Evolutionary conservation across 2,888 invertebrate genomes (phyloP).

Genomic region (Platynereis dumerilii): DNA sequence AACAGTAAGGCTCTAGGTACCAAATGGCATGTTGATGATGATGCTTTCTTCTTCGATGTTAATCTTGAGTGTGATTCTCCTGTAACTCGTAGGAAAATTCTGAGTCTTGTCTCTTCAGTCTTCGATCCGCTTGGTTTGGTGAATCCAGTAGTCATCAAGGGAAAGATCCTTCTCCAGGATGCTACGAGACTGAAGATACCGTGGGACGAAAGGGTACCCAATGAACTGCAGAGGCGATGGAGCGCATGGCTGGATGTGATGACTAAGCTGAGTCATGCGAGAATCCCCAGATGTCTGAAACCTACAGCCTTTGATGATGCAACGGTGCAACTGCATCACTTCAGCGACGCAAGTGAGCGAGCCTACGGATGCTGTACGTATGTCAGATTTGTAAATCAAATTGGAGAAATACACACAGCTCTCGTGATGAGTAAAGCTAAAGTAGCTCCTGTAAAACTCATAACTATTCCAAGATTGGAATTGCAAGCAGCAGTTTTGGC

Average conservation of each 20-base stretch:
- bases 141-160: conserved; percentile 35
- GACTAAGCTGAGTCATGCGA: neutral
- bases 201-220: conserved; percentile 41
- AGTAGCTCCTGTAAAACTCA: conserved; percentile 23
- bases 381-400: conserved; percentile 10
- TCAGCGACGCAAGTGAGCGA: conserved; percentile 25
- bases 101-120: conserved; percentile 33
- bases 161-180: conserved; percentile 39
- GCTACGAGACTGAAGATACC: conserved; percentile 30
- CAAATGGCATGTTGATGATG: conserved; percentile 26
- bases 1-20: conserved; percentile 29
- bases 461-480: conserved; percentile 27
- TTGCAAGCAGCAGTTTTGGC: conserved; percentile 27
- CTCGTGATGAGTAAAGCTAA: conserved; percentile 24
- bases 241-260: conserved; percentile 26
- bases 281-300: conserved; percentile 11
- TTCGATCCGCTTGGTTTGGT: conserved; percentile 39
- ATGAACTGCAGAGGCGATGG: conserved; percentile 32
- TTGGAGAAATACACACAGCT: conserved; percentile 11
- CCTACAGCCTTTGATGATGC: conserved; percentile 9
- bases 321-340: conserved; percentile 25
- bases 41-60: conserved; percentile 17
- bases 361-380: conserved; percentile 29
- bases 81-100: conserved; percentile 30
- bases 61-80: conserved; percentile 28